These are phyloP conservation scores for Procambarus virginalis DNA, from an alignment of 1,140 invertebrate genomes.

Conservation along the genomic window DNA sequence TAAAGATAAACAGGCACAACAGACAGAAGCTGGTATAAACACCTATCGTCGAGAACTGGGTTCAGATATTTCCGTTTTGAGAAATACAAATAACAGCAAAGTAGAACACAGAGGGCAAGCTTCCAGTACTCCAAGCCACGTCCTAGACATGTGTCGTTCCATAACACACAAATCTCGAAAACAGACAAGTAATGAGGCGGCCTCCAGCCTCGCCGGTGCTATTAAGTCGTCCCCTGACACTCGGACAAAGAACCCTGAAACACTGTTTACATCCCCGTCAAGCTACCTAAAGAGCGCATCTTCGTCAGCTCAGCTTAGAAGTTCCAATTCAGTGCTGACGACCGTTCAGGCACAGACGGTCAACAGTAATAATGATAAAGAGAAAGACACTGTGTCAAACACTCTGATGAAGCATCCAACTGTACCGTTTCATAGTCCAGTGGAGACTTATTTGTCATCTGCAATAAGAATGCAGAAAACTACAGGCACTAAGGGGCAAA, in stretches of 20 bases:
- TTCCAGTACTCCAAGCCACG: slow-evolving; percentile 33
- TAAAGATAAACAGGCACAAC: not conserved
- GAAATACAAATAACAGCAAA: not conserved
- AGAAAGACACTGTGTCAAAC: not conserved
- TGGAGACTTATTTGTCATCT: not conserved
- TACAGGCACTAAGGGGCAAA: not conserved
- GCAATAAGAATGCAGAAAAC: not conserved
- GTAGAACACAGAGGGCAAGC: not conserved
- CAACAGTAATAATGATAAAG: not conserved
- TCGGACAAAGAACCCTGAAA: not conserved
- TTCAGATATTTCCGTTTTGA: no score
- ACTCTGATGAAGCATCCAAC: not conserved
- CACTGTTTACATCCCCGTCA: not conserved
- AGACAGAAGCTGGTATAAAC: not conserved
- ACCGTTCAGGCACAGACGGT: no score
- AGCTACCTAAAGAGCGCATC: not conserved
- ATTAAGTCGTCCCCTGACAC: not conserved
- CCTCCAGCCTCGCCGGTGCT: not conserved
- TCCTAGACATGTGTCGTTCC: slow-evolving; percentile 43
- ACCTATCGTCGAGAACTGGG: not conserved
- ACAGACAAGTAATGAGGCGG: not conserved
- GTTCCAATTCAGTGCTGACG: not conserved
- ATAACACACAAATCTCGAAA: slow-evolving; percentile 19
- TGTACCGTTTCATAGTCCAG: not conserved
- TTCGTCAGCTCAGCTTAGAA: not conserved